phyloP scores from a whole-genome alignment of 2,797 vertebrate genomes.

The Ptychadena robeensis region DNA sequence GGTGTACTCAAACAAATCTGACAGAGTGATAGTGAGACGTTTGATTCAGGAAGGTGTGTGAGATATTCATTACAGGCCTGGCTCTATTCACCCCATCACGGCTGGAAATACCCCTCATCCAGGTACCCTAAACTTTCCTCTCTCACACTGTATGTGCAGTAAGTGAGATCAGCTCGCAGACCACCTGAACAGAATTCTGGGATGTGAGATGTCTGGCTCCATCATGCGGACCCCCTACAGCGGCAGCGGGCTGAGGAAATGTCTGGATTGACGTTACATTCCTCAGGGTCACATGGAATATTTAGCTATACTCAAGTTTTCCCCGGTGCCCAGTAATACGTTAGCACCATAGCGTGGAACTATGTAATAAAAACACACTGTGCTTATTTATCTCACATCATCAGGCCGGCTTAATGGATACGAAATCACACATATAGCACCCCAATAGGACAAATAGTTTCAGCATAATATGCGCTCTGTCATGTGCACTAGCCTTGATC shows the following conservation, averaged over 20 bases:
- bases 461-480: not conserved
- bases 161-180: constrained; percentile 39
- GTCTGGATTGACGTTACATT: constrained; percentile 55
- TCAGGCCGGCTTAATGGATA: not conserved
- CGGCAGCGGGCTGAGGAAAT: constrained; percentile 43
- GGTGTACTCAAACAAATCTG: constrained; percentile 1
- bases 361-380: not conserved
- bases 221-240: constrained; percentile 45
- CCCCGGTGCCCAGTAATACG: constrained; percentile 15
- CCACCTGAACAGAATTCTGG: constrained; percentile 38
- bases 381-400: not conserved
- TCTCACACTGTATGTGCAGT: constrained; percentile 14
- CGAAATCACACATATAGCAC: not conserved
- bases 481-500: too few relatives aligned
- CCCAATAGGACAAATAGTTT: not conserved
- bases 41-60: not conserved
- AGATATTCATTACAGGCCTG: not conserved
- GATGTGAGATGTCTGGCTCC: constrained; percentile 19
- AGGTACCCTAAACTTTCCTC: not conserved
- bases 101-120: too few relatives aligned
- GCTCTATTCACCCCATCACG: not conserved
- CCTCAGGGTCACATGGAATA: constrained; percentile 32
- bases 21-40: constrained; percentile 34
- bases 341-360: not conserved
- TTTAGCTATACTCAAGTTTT: constrained; percentile 24